phyloP scores from a whole-genome alignment of 2,888 invertebrate genomes.

The Ormia ochracea region DNA sequence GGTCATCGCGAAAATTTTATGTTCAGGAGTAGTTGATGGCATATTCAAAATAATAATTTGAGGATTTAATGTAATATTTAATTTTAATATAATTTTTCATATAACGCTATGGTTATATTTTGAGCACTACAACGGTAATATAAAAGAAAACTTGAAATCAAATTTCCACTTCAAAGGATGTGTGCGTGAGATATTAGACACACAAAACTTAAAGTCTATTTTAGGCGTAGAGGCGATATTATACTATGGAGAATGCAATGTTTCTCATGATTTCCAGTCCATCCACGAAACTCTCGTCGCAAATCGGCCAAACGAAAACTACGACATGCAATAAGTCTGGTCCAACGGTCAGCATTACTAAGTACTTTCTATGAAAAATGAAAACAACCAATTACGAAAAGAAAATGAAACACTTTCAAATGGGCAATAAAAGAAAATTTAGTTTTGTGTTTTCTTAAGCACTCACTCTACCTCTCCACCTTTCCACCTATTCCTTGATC shows the following conservation, averaged over 20 bases:
- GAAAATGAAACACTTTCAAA: conserved; percentile 20
- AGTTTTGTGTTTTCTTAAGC: conserved; percentile 53
- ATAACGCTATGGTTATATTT: conserved; percentile 35
- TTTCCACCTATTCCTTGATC: background rate
- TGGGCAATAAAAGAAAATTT: conserved; percentile 48
- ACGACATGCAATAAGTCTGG: conserved; percentile 72
- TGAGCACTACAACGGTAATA: conserved; percentile 37
- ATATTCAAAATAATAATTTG: background rate
- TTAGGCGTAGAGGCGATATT: conserved; percentile 71
- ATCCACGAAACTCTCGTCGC: conserved; percentile 74
- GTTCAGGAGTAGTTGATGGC: background rate
- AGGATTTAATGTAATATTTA: too few relatives aligned
- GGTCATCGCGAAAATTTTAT: background rate
- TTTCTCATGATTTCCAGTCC: conserved; percentile 76
- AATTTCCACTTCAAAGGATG: conserved; percentile 36
- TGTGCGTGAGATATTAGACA: background rate
- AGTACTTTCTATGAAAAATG: conserved; percentile 63
- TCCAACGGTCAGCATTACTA: conserved; percentile 75
- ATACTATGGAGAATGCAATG: conserved; percentile 76
- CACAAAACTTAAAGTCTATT: conserved; percentile 1
- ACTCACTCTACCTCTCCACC: background rate
- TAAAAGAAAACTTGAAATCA: conserved; percentile 29
- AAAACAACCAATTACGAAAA: conserved; percentile 50
- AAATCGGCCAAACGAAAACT: conserved; percentile 72
- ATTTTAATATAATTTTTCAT: too few relatives aligned